Evolutionary conservation across 2,113 vertebrate genomes (phyloP), one percentile per base, ranked within the genome.

Genomic region (Carettochelys insculpta): DNA sequence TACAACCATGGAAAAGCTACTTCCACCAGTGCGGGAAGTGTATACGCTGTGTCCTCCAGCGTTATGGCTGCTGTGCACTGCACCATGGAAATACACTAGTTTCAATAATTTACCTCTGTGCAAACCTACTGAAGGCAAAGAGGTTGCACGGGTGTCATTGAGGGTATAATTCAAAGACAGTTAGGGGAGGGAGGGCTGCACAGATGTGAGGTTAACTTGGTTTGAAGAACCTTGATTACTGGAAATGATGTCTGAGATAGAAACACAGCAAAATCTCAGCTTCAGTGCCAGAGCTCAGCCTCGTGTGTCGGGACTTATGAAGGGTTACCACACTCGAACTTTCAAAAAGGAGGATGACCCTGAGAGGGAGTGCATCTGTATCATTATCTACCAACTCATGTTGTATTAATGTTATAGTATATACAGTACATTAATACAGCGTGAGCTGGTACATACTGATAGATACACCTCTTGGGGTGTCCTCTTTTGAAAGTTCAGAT

Each of bases 261-360:
- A 8, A 65, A 65, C 85, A 92, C 87, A 61, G 56, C 34, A n/a
- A 65, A 65, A n/a, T 16, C 58, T 2, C 17, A 89, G 31, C 24
- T n/a, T n/a, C n/a, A n/a, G n/a, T 3, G 0, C 6, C 0, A 4
- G 24, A 90, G 43, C 25, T 47, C 1, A 1, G n/a, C n/a, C n/a
- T n/a, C n/a, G n/a, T n/a, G n/a, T n/a, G n/a, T n/a, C n/a, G n/a
- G n/a, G n/a, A n/a, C n/a, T n/a, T n/a, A n/a, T n/a, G n/a, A n/a
- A n/a, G n/a, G n/a, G n/a, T n/a, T n/a, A n/a, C n/a, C n/a, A n/a
- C n/a, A n/a, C n/a, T n/a, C n/a, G n/a, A n/a, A n/a, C n/a, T n/a
- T n/a, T n/a, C n/a, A n/a, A n/a, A n/a, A n/a, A n/a, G n/a, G n/a
- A n/a, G n/a, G n/a, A n/a, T n/a, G n/a, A n/a, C n/a, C n/a, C n/a